A percentile compares a stretch with the other conserved stretches of the same genome.
Conservation (phyloP, 2,113 vertebrate genomes). For the Amphiprion percula region DNA sequence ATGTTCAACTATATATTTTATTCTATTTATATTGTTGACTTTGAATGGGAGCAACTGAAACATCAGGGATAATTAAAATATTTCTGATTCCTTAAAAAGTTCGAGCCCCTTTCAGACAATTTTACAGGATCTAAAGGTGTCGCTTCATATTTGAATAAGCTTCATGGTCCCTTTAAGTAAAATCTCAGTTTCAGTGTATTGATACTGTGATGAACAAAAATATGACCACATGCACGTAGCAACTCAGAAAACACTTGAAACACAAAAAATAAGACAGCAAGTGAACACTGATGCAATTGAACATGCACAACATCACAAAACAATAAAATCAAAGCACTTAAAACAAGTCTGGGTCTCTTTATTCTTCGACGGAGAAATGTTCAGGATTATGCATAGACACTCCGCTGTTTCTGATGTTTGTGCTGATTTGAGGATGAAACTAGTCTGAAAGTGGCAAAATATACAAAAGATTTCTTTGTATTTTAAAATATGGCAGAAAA, state of each 20-base stretch:
- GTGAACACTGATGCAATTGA: background rate
- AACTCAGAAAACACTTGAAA: background rate
- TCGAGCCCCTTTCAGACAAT: too few species aligned
- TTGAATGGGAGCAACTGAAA: too few species aligned
- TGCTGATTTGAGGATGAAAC: background rate
- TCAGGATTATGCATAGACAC: background rate
- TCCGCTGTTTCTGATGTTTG: background rate
- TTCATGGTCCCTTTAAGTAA: too few species aligned
- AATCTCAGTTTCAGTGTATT: too few species aligned
- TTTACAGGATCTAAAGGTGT: too few species aligned
- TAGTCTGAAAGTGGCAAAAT: background rate
- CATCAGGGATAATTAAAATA: too few species aligned
- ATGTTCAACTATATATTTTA: too few species aligned
- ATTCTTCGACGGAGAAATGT: background rate
- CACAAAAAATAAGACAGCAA: background rate
- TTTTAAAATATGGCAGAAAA: background rate
- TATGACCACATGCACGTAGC: background rate
- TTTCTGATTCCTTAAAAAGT: too few species aligned
- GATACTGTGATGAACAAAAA: background rate
- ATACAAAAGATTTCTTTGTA: background rate
- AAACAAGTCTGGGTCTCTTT: accelerated
- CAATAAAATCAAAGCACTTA: background rate
- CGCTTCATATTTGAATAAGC: too few species aligned
- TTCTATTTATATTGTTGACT: too few species aligned
- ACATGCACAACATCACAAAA: background rate